Percentiles rank a stretch among this genome's conserved stretches.
Evolutionary conservation across 2,888 invertebrate genomes (phyloP).

Genomic region (Nomada goodeniana): DNA sequence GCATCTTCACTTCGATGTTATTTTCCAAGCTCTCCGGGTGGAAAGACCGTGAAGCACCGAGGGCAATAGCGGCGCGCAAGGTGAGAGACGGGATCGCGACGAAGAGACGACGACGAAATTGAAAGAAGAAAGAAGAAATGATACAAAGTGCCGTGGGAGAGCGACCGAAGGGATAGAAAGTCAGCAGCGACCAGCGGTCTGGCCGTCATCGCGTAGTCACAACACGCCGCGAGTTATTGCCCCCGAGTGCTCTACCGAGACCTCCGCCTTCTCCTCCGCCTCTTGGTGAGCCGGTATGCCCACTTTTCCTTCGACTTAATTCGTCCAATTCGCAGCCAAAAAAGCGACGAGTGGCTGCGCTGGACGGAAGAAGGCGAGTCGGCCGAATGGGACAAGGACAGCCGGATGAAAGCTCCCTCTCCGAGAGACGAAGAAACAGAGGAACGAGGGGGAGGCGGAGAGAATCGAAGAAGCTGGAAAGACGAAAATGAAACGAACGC

Average conservation of each 20-base stretch:
- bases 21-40: background rate
- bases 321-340: conserved; percentile 75
- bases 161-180: conserved; percentile 41
- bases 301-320: conserved; percentile 72
- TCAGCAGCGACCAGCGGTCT: conserved; percentile 81
- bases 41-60: conserved; percentile 12
- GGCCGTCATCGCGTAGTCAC: conserved; percentile 80
- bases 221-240: conserved; percentile 78
- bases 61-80: conserved; percentile 27
- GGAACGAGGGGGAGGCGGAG: background rate
- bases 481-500: conserved; percentile 51
- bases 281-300: conserved; percentile 16
- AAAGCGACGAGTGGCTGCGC: conserved; percentile 66
- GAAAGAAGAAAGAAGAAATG: background rate
- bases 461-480: conserved; percentile 43
- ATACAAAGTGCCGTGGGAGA: background rate
- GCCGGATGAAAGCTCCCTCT: background rate
- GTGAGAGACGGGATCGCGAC: conserved; percentile 36
- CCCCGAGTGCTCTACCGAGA: conserved; percentile 64
- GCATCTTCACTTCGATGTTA: conserved; percentile 11
- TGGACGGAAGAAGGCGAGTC: conserved; percentile 26
- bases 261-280: conserved; percentile 46
- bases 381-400: background rate
- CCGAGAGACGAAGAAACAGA: background rate
- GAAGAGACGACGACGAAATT: conserved; percentile 10